These are phyloP conservation scores for Drosophila affinis DNA, from an alignment of 2,888 invertebrate species.

Conservation along the genomic window DNA sequence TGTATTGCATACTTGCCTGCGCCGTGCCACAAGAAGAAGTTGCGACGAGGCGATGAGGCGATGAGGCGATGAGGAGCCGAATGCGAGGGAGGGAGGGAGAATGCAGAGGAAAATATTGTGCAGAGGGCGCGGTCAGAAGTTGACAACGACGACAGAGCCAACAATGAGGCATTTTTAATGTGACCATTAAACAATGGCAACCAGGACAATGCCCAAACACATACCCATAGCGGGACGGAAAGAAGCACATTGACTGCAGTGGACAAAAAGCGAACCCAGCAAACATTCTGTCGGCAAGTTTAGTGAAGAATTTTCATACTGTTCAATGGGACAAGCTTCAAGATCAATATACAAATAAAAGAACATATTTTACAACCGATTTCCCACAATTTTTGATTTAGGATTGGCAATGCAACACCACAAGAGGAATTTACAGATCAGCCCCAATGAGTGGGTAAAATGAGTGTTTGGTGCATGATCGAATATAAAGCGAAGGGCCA, in stretches of 20 bases:
- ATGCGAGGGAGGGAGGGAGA: too few species aligned
- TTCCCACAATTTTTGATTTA: background rate
- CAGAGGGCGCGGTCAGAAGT: constrained; percentile 62
- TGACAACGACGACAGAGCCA: constrained; percentile 52
- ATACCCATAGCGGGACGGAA: constrained; percentile 4
- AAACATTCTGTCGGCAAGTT: constrained; percentile 16
- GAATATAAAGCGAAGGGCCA: background rate
- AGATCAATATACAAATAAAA: too few species aligned
- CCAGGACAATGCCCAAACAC: constrained; percentile 63
- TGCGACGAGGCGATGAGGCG: constrained; percentile 5
- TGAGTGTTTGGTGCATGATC: background rate
- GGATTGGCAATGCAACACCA: background rate
- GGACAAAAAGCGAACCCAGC: constrained; percentile 49
- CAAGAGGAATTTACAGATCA: background rate
- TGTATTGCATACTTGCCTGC: constrained; percentile 56
- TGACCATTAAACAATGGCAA: constrained; percentile 79
- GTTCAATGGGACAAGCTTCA: too few species aligned
- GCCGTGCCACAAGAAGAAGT: constrained; percentile 45
- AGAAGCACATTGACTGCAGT: constrained; percentile 38
- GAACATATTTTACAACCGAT: background rate
- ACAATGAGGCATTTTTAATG: constrained; percentile 79
- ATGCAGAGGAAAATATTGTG: constrained; percentile 21
- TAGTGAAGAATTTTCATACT: background rate
- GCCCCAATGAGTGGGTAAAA: background rate
- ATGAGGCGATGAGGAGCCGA: too few species aligned